These are phyloP conservation scores for Channa argus DNA, from an alignment of 2,113 vertebrate species.

Conservation along the genomic window DNA sequence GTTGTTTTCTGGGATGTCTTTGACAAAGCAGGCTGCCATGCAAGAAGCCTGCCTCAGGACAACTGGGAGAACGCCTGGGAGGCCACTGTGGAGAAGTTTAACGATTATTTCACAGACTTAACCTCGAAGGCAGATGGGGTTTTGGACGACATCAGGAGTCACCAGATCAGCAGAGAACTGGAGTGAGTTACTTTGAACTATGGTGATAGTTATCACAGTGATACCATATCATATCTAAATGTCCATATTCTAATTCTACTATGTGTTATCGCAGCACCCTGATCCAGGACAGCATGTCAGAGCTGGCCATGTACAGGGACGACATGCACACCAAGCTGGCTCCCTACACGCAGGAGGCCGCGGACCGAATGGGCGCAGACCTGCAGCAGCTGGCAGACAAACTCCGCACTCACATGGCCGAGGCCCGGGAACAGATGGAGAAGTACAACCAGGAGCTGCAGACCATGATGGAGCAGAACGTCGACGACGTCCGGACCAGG, in stretches of 20 bases:
- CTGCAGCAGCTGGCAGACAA: conserved; percentile 60
- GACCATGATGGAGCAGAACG: conserved; percentile 81
- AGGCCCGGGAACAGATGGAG: conserved; percentile 62
- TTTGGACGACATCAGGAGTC: conserved; percentile 56
- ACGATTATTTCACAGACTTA: conserved; percentile 67
- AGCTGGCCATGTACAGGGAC: conserved; percentile 74
- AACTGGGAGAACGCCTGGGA: conserved; percentile 66
- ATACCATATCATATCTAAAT: too few relatives aligned
- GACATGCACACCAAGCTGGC: conserved; percentile 75
- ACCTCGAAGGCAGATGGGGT: conserved; percentile 57
- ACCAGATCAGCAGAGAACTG: conserved; percentile 78
- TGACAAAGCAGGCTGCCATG: conserved; percentile 74
- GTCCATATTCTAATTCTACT: too few relatives aligned
- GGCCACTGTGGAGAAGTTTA: conserved; percentile 67
- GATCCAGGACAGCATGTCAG: conserved; percentile 81
- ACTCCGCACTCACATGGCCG: conserved; percentile 72
- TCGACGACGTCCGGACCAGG: conserved; percentile 61
- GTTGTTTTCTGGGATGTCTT: not conserved
- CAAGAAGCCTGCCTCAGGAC: conserved; percentile 44
- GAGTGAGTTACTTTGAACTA: conserved; percentile 77
- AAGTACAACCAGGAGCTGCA: conserved; percentile 78
- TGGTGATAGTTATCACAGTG: too few relatives aligned
- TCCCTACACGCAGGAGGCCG: conserved; percentile 70
- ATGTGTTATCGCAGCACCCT: conserved; percentile 69
- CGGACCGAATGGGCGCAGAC: conserved; percentile 65